phyloP scores from a whole-genome alignment of 92 coral and sea anemone species.

The Chrysogorgia sp. region DNA sequence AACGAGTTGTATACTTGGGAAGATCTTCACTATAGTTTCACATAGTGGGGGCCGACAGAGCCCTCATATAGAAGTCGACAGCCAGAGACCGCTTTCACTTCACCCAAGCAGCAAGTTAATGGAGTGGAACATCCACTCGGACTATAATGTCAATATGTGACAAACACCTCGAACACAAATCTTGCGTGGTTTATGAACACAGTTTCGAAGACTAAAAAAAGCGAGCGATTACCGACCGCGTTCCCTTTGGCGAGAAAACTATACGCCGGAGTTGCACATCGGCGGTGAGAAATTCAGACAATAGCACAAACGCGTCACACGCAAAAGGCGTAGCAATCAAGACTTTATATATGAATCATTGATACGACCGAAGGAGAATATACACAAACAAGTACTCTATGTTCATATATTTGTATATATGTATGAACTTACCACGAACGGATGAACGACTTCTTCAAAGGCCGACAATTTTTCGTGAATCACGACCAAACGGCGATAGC shows the following conservation, averaged over 20 bases:
- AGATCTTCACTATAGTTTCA: too few relatives aligned
- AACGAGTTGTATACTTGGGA: too few relatives aligned
- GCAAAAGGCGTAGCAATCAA: not conserved
- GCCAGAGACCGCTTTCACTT: slow-evolving; percentile 6
- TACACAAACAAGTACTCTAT: not conserved
- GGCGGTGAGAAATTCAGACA: too few relatives aligned
- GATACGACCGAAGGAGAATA: not conserved
- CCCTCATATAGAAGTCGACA: too few relatives aligned
- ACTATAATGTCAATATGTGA: not conserved
- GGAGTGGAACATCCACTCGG: not conserved
- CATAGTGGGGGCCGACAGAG: too few relatives aligned
- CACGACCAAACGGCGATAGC: slow-evolving; percentile 92
- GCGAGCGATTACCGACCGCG: too few relatives aligned
- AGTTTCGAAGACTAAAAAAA: too few relatives aligned
- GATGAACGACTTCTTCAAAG: slow-evolving; percentile 93
- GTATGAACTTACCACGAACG: slow-evolving; percentile 84
- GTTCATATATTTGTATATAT: too few relatives aligned
- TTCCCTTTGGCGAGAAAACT: too few relatives aligned
- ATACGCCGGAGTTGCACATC: too few relatives aligned
- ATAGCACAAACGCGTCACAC: too few relatives aligned
- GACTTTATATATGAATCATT: not conserved
- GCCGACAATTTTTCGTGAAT: slow-evolving; percentile 92
- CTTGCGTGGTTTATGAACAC: not conserved
- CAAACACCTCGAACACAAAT: not conserved
- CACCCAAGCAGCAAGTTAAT: not conserved